These are phyloP conservation scores for Calidris pygmaea DNA, from an alignment of 2,113 vertebrate genomes.

Conservation along the genomic window DNA sequence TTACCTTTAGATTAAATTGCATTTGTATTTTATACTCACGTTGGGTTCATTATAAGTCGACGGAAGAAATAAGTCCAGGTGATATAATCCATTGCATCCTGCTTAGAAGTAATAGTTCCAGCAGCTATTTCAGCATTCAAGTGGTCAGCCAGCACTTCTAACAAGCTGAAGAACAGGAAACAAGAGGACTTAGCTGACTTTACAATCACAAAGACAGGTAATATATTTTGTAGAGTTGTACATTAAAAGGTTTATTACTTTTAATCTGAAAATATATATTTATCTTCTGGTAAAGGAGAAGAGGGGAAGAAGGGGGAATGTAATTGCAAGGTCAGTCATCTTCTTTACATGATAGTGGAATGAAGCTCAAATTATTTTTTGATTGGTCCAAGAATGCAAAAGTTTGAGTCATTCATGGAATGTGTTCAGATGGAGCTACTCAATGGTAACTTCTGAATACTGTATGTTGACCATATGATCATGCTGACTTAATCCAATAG, in stretches of 20 bases:
- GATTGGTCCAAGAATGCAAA: constrained; percentile 22
- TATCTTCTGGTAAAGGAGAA: neutral
- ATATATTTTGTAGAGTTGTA: neutral
- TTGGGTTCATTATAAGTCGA: constrained; percentile 97
- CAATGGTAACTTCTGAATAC: constrained; percentile 25
- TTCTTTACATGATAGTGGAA: constrained; percentile 38
- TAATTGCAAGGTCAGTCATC: constrained; percentile 26
- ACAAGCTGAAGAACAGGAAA: constrained; percentile 79
- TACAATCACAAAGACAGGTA: constrained; percentile 2
- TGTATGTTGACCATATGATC: constrained; percentile 63
- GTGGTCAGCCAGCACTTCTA: constrained; percentile 92
- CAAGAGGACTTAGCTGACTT: constrained; percentile 14
- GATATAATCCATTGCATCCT: constrained; percentile 98
- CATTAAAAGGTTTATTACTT: constrained; percentile 45
- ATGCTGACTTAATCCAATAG: constrained; percentile 14
- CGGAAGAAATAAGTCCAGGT: constrained; percentile 99
- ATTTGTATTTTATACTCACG: constrained; percentile 73
- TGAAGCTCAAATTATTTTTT: constrained; percentile 29
- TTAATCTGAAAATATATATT: constrained; percentile 38
- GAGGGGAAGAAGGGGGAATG: neutral
- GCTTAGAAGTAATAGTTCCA: constrained; percentile 94
- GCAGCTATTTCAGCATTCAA: constrained; percentile 95
- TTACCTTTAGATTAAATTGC: neutral
- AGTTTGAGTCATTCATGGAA: constrained; percentile 3
- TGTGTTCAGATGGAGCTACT: constrained; percentile 17